Evolutionary conservation across 1,140 invertebrate genomes (phyloP), one percentile per base, ranked within the genome.

Genomic region (Orchesella cincta): DNA sequence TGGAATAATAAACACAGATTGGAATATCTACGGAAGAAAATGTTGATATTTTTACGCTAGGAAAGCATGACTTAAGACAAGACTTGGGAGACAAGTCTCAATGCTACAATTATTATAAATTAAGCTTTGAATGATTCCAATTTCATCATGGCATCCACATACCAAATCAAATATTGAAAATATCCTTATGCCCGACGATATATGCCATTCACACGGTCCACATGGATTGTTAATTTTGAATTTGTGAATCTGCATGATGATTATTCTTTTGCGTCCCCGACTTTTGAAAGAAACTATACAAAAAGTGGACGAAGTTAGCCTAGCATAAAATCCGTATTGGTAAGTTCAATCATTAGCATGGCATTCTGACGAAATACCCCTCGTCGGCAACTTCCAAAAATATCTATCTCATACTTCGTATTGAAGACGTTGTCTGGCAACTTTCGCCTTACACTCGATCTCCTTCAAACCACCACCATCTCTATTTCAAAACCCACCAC

Each of bases 201-300:
- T 62, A 26, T 62, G 54, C 54, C 54, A 62, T 28, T 62, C 54
- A 62, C 54, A 62, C 3, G 54, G 54, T 8, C 54, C 54, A 26
- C 54, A 62, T n/a, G 54, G 54, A 28, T 62, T 62, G 26, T n/a
- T n/a, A 28, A 62, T 8, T n/a, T 14, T 16, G 23, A 62, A 62
- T 62, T 26, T 12, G 54, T 62, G 54, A 28, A 18, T 18, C 23
- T 26, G 8, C 54, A 62, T 62, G 20, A 46, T 12, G 8, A 46
- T 46, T 12, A 46, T 46, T n/a, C n/a, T n/a, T n/a, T n/a, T n/a
- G n/a, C n/a, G n/a, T n/a, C n/a, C n/a, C n/a, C n/a, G n/a, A n/a
- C n/a, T n/a, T n/a, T n/a, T n/a, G n/a, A n/a, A n/a, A n/a, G n/a
- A n/a, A n/a, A n/a, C n/a, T n/a, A n/a, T n/a, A n/a, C n/a, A n/a